Base-by-base conservation (phyloP, 1,140 invertebrate species). In the Drosophila ercepeae region DNA sequence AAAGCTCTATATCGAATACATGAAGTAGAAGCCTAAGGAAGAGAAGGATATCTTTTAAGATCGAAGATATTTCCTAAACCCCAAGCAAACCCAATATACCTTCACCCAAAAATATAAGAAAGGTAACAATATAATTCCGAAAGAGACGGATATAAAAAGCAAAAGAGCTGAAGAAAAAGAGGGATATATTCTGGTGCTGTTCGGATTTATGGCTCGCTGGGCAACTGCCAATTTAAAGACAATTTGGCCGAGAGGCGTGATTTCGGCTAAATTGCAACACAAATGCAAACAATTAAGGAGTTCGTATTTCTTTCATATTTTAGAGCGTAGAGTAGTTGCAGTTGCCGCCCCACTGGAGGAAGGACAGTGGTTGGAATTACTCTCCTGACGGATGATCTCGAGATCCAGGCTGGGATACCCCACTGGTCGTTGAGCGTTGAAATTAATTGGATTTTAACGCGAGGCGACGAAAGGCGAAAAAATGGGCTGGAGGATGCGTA, bases 221-320 rank as follows among this genome's bases (percentile, higher is more conserved):
- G 77, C 77, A 89, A 89, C 86, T 89, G 79, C 68, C 86, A 89
- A 89, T 89, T 89, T 89, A 89, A 89, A 89, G 74, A 74, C 86
- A 72, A 89, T 89, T 89, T 89, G 81, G 86, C 86, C 86, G 82
- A 86, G 60, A 89, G 86, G 86, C 86, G 86, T 60, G 77, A 89
- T 64, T 72, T 73, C 51, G 36, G 44, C 61, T 72, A 73, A 89
- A 89, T 89, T 89, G 84, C 84, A 74, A 64, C 75, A 74, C 72
- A 79, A 79, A 78, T 79, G 75, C 76, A 79, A 78, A 79, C 76
- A 79, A 79, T 79, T 78, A 79, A 41, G 60, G 19, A 25, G 3
- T 32, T 32, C 29, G 29, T 6, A 39, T 16, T 6, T n/a, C 52
- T 34, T 42, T 65, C 27, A 18, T 2, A 5, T 27, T 11, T 25